A percentile compares a stretch with the other conserved stretches of the same genome.
Evolutionary conservation across 1,140 invertebrate species (phyloP).

Genomic region (Drosophila subobscura): DNA sequence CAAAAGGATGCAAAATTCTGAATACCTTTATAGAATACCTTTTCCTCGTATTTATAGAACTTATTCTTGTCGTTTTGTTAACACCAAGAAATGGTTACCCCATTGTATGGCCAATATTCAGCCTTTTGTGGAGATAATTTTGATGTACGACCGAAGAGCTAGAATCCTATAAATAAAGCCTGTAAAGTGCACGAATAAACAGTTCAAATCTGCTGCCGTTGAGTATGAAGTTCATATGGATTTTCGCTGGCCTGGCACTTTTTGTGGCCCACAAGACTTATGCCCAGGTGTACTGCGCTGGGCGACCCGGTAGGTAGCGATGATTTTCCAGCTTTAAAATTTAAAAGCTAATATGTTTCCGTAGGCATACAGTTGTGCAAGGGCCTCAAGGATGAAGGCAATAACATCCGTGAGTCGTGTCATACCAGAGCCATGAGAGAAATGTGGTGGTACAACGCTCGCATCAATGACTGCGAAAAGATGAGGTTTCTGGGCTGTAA

Average conservation of each 20-base stretch:
- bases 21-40: no score
- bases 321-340: neutral
- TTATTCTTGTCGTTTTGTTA: no score
- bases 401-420: neutral
- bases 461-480: neutral
- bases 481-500: slow-evolving; percentile 15
- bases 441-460: slow-evolving; percentile 24
- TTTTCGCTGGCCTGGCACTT: slow-evolving; percentile 4
- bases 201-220: neutral
- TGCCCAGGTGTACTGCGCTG: neutral
- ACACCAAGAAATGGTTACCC: no score
- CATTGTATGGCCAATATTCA: no score
- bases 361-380: neutral
- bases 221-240: slow-evolving; percentile 12
- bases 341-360: neutral
- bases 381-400: neutral
- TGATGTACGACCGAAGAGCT: no score
- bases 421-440: neutral
- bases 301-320: slow-evolving; percentile 4
- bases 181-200: neutral
- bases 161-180: neutral
- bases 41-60: no score
- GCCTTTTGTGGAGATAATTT: no score
- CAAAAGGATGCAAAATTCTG: no score
- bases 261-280: neutral